Conservation (phyloP, 1,140 invertebrate species). For the Zaprionus gabonicus region DNA sequence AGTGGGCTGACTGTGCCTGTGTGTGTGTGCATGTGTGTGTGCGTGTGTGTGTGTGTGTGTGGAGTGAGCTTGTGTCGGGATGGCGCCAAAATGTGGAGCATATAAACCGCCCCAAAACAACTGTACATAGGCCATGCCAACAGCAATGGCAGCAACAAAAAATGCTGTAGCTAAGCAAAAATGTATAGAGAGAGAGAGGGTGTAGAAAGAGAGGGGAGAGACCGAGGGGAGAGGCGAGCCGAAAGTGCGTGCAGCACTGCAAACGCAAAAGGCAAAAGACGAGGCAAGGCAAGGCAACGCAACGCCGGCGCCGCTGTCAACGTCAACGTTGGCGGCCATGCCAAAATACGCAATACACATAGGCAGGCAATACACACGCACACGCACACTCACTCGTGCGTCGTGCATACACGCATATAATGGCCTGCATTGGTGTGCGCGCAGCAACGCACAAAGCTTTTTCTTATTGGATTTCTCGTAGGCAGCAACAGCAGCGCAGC, state of each 20-base stretch:
- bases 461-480: slow-evolving; percentile 71
- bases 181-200: slow-evolving; percentile 17
- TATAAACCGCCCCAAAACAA: slow-evolving; percentile 55
- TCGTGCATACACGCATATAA: slow-evolving; percentile 73
- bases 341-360: slow-evolving; percentile 76
- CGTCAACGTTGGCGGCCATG: slow-evolving; percentile 60
- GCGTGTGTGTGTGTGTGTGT: slow-evolving; percentile 11
- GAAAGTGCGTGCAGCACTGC: slow-evolving; percentile 78
- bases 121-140: slow-evolving; percentile 50
- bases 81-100: slow-evolving; percentile 79
- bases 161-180: slow-evolving; percentile 69
- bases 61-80: slow-evolving; percentile 17
- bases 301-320: slow-evolving; percentile 42
- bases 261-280: slow-evolving; percentile 36
- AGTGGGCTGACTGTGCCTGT: slow-evolving; percentile 6
- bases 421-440: slow-evolving; percentile 76
- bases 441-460: slow-evolving; percentile 60
- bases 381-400: slow-evolving; percentile 29
- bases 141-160: slow-evolving; percentile 26
- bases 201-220: neutral
- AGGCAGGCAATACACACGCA: slow-evolving; percentile 29
- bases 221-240: neutral
- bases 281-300: neutral
- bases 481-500: slow-evolving; percentile 21
- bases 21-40: neutral